Evolutionary conservation across 2,888 invertebrate genomes (phyloP).

Genomic region (Stramonita haemastoma): DNA sequence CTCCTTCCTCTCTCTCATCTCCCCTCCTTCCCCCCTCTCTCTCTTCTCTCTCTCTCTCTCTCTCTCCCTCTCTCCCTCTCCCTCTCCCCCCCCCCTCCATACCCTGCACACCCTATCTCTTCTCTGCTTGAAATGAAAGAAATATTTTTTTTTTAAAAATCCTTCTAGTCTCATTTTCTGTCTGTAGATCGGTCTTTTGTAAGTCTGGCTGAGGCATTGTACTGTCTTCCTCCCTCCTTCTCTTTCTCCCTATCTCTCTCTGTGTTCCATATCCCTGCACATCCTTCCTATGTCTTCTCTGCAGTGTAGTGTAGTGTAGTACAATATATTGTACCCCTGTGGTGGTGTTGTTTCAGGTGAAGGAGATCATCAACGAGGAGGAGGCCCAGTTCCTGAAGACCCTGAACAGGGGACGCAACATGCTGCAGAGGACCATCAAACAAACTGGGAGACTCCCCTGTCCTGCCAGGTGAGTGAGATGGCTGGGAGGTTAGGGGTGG

Average conservation of each 20-base stretch:
- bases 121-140: too few species aligned
- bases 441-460: constrained; percentile 84
- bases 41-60: neutral
- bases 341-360: constrained; percentile 76
- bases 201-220: neutral
- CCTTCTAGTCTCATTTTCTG: neutral
- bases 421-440: constrained; percentile 93
- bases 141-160: too few species aligned
- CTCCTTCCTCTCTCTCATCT: neutral
- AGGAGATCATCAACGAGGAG: constrained; percentile 97
- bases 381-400: constrained; percentile 98
- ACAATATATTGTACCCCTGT: too few species aligned
- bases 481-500: too few species aligned
- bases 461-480: constrained; percentile 86
- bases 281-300: too few species aligned
- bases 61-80: neutral
- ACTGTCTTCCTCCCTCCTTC: neutral
- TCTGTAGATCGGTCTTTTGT: neutral
- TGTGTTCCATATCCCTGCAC: neutral
- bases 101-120: neutral
- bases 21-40: neutral
- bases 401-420: constrained; percentile 90
- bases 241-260: neutral
- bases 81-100: neutral
- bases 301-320: too few species aligned